phyloP scores from a whole-genome alignment of 2,888 invertebrate genomes.

The Tinea pellionella region DNA sequence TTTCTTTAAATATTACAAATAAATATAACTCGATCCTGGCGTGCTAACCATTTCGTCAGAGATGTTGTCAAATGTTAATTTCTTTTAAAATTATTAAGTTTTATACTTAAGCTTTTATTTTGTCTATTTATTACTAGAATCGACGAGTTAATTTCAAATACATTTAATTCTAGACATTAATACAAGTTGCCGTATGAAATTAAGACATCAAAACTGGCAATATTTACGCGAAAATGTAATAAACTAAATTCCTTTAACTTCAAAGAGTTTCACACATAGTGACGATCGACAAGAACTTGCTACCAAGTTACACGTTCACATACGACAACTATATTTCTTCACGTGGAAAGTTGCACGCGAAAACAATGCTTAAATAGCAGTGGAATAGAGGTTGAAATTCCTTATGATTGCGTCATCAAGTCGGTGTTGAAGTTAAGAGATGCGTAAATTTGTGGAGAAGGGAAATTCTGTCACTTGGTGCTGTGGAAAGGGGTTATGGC shows the following conservation, averaged over 20 bases:
- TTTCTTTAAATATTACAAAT: too few relatives aligned
- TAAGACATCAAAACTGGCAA: too few relatives aligned
- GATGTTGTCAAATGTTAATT: too few relatives aligned
- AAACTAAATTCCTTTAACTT: neutral
- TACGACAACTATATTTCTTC: neutral
- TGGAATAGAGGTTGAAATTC: neutral
- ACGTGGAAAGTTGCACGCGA: neutral
- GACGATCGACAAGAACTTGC: neutral
- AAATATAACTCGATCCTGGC: too few relatives aligned
- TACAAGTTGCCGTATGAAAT: too few relatives aligned
- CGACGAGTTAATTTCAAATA: too few relatives aligned
- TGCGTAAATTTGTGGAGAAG: neutral
- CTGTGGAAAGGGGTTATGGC: neutral
- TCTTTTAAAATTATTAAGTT: too few relatives aligned
- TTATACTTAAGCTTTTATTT: too few relatives aligned
- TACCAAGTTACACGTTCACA: neutral
- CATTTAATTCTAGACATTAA: too few relatives aligned
- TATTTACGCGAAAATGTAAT: neutral
- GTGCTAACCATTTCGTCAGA: too few relatives aligned
- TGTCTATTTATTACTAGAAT: too few relatives aligned
- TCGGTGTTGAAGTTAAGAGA: neutral
- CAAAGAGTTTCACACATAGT: neutral
- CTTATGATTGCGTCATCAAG: neutral
- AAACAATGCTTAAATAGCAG: neutral
- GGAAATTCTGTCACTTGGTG: neutral